Evolutionary conservation across 2,888 invertebrate species (phyloP), one percentile per base, ranked within the genome.

Genomic region (Xanthorhoe designata): DNA sequence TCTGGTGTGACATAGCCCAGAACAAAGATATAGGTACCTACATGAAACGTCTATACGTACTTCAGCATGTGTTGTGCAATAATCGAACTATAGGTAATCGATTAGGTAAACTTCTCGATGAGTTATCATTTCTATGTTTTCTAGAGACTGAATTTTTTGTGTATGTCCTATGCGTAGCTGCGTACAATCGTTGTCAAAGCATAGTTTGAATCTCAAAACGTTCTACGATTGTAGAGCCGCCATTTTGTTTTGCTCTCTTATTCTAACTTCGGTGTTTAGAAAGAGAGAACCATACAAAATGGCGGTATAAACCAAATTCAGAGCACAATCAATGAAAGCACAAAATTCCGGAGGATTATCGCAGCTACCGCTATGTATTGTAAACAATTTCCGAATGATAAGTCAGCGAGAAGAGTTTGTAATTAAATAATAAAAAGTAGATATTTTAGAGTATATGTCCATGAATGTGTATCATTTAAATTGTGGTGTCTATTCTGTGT

Each of bases 401-500:
- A 88, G 86, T 89, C 91, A 86, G 91, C 88, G 84, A 85, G 88
- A 87, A 87, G 86, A 67, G 72, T 80, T 81, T 86, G 86, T 90
- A 89, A 88, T 86, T 86, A 80, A 70, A 51, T 51, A 62, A 72
- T 70, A 80, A 81, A 86, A 79, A 78, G 87, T 89, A 92, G 92
- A 82, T 78, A 78, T 82, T 80, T 81, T 81, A 87, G 89, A 91
- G 88, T 91, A 81, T 89, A 88, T 93, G 93, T 93, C 93, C 92
- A 92, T 93, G 81, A 87, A 91, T 92, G 90, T 91, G 86, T 91
- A 87, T 93, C 86, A 89, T 90, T 91, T 92, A 89, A 89, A 91
- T 90, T 89, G 93, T 92, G 92, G 92, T 93, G 92, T 93, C 92
- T 93, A 91, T 79, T 91, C 87, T 82, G 88, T 92, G 91, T 92